Evolutionary conservation across 1,140 invertebrate genomes (phyloP), one percentile per base, ranked within the genome.

Genomic region (Macrosteles quadrilineatus): DNA sequence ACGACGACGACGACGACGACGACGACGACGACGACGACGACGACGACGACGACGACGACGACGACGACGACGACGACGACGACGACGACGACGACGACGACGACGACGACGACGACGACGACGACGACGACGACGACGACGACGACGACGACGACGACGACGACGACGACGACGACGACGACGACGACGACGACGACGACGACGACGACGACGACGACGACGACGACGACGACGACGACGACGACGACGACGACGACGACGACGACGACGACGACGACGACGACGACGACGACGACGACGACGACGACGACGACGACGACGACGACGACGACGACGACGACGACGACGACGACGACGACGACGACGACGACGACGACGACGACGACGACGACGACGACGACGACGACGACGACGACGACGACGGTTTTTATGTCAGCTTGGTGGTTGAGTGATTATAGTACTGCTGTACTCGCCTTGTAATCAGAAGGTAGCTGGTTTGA

Each of bases 141-240:
- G 69, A 70, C 31, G 57, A 70, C 23, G 69, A 57, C 12, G 59
- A 70, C 63, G 59, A 70, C 43, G 47, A 70, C 45, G 53, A 70
- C 63, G 59, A 70, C 25, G 69, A 64, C 29, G 69, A 70, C 47
- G 59, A 70, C 30, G 69, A 55, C 25, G 69, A 70, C 43, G 69
- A 70, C n/a, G 40, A 70, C 63, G 69, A 70, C 19, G 40, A 47
- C 11, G 69, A 70, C 43, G 69, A 63, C 23, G 69, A 70, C 47
- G 69, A 70, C 45, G 40, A 64, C 31, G 69, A 57, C 9, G 62
- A 70, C 63, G 69, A 55, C 59, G 69, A 50, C 63, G 69, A 70
- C 63, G 69, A 70, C 17, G 69, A 70, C 23, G 69, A 70, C 17
- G 69, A 70, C 19, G 62, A 64, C 32, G 63, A 65, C 47, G 40